Base-by-base conservation (phyloP, 2,888 invertebrate species). In the Harpagoxenus sublaevis region DNA sequence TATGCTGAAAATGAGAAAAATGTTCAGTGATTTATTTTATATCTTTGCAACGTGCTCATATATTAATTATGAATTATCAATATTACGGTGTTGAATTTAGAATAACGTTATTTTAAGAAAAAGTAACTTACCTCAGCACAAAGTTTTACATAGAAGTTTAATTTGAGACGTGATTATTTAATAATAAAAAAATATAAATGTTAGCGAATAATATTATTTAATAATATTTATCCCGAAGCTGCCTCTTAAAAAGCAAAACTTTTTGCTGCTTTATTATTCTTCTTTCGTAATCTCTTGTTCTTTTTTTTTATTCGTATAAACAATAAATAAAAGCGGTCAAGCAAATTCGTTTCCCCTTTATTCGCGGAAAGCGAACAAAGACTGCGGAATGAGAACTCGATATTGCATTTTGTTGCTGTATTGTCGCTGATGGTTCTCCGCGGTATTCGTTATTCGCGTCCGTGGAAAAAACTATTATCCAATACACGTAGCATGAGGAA, bases 331-430 rank as follows among this genome's bases (percentile, higher is more conserved):
- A 71, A 71, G 45, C 42, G 28, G 6, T 15, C 57, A 15, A 79
- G 45, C 45, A 15, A 79, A 79, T 71, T 79, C 57, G 45, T 35
- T 79, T 68, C 15, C 28, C 45, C 5, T 55, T 71, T 70, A 71
- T 79, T 79, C 73, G 28, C 10, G 4, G 55, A 35, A 15, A 45
- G 31, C 10, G 55, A 35, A 79, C 73, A 79, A 55, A 71, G 71
- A 71, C 39, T 35, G 9, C 3, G 57, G 55, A 70, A 78, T 55
- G 55, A 71, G 23, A 70, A 78, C 39, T 75, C 62, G 48, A 75
- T 75, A 71, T 78, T 71, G 71, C 42, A 35, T 75, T 75, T 62
- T 15, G 62, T 23, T 53, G n/a, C 31, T 78, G 73, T 71, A 70
- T 70, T 57, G 55, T 79, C 45, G 39, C 39, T 39, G 48, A 60